Conservation (phyloP, 2,888 invertebrate species). For the Ctena decussata region DNA sequence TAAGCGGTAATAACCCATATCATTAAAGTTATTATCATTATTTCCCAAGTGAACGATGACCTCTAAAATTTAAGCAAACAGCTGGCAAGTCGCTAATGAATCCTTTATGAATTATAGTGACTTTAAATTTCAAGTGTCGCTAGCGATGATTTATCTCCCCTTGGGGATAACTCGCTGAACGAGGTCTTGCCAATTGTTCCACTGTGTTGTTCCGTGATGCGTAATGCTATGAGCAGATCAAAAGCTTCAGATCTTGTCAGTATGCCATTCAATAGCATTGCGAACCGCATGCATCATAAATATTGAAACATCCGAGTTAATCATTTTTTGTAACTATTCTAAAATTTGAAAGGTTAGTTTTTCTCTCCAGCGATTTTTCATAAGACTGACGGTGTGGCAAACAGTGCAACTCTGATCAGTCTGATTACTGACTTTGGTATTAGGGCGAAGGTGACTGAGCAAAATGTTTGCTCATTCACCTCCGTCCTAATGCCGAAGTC, state of each 20-base stretch:
- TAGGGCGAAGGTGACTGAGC: no score
- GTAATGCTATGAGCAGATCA: neutral
- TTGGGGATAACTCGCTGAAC: constrained; percentile 25
- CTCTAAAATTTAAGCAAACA: constrained; percentile 11
- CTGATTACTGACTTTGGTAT: no score
- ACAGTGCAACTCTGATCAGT: no score
- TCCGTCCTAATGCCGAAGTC: no score
- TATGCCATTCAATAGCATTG: neutral
- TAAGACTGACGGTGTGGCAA: no score
- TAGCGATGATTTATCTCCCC: constrained; percentile 43
- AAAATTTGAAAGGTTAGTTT: no score
- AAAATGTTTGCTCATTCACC: no score
- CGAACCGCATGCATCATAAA: no score
- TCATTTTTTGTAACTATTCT: no score
- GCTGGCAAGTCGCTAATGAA: constrained; percentile 9
- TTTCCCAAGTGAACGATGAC: constrained; percentile 5
- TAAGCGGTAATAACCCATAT: neutral
- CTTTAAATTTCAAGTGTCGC: constrained; percentile 16
- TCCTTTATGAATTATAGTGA: constrained; percentile 11
- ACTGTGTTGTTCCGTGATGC: neutral
- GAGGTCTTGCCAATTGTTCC: neutral
- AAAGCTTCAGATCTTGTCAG: neutral
- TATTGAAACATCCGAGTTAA: no score
- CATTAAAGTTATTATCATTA: constrained; percentile 13
- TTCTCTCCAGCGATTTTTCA: no score